Base-by-base conservation (phyloP, 1,140 invertebrate genomes). In the Eubasilissa regina region DNA sequence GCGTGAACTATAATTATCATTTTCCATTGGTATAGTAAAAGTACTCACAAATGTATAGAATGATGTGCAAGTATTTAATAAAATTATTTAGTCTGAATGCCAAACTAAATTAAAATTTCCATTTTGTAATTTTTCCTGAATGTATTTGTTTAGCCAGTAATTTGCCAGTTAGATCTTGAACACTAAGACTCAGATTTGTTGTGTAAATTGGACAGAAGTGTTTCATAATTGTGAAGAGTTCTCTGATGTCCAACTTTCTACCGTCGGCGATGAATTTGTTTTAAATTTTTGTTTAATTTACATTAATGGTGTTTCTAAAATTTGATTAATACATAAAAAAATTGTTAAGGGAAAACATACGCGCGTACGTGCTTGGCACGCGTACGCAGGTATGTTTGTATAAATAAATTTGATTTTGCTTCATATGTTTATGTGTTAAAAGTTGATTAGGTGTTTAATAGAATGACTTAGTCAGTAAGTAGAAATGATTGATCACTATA, bases 391-490 rank as follows among this genome's bases (percentile, higher is more conserved):
- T 45, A 78, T 72, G 56, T 64, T 79, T 64, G 60, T 64, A 53
- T 58, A 66, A 62, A 73, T 66, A 68, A 12, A 78, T 78, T 75
- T 75, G 73, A 80, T 80, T 79, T 70, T 75, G 72, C 62, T 80
- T 80, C 43, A 75, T 35, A 75, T 55, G 72, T 75, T 74, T 75
- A 60, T 76, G 78, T 79, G 78, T 75, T 72, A 78, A 62, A 78
- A 56, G 74, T 80, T 80, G 73, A 70, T 79, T 80, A 80, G 79
- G 64, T 60, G 62, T 76, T 70, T 74, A 72, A 80, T 80, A 80
- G 79, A 79, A 64, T 66, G 79, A 74, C 44, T 45, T 80, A 80
- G 79, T n/a, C 12, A 53, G 62, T 80, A 80, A 76, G 79, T 80
- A 80, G 78, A 80, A 75, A 64, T 72, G 60, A 80, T 80, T 72